Evolutionary conservation across 2,113 vertebrate genomes (phyloP), one percentile per base, ranked within the genome.

Genomic region (Nerophis lumbriciformis): DNA sequence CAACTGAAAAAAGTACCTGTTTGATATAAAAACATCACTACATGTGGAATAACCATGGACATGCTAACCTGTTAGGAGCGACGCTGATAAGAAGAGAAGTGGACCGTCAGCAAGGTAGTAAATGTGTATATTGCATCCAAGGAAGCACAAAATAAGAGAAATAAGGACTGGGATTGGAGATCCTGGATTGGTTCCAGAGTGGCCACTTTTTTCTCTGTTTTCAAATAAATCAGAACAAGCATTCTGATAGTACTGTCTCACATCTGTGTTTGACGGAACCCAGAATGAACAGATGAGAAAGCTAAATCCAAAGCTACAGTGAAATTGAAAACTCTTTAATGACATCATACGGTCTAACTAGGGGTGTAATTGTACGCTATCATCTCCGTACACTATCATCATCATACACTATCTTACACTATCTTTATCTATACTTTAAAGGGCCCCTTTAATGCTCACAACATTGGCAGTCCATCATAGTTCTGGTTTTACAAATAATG

Each of bases 1-100:
- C 6, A 21, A 6, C 35, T 11, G 12, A 5, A 8, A 48, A 48
- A 51, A 67, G 19, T 54, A 36, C 5, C 60, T 44, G 38, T n/a
- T 58, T 16, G n/a, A 3, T 13, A 50, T 71, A 12, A 16, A 50
- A n/a, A 16, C 16, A 16, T 4, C 7, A 19, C 49, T 50, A 19
- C 6, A 9, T 42, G 38, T 44, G 38, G 10, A 45, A 21, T 57
- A 45, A 85, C 69, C 76, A 59, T 83, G 73, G 9, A 77, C 82
- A 82, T 87, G 77, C 80, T 77, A 70, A 85, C 80, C 78, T 82
- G 63, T 83, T 71, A 90, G 90, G 87, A 88, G 77, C 67, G 71
- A 85, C 68, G 84, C 69, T 10, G 42, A 50, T 65, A 86, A 82
- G 86, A 90, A 89, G 89, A 90, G 67, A 80, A 85, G 83, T 72